A percentile compares a stretch with the other conserved stretches of the same genome.
phyloP scores from a whole-genome alignment of 2,113 vertebrate species.

The Panthera leo region DNA sequence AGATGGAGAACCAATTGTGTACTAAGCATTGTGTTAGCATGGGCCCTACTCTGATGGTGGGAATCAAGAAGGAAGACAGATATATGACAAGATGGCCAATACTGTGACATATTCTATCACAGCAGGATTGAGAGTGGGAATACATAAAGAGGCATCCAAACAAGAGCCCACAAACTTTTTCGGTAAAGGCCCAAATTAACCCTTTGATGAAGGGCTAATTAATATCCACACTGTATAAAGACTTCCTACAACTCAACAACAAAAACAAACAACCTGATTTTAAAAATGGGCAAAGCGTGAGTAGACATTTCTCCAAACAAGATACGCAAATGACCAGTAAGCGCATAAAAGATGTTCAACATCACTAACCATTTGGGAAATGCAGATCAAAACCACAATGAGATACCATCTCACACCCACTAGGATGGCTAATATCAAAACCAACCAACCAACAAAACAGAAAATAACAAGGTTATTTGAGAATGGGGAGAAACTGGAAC shows the following conservation, averaged over 20 bases:
- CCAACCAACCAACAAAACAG: not conserved
- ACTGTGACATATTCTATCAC: not conserved
- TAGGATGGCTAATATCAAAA: too few species aligned
- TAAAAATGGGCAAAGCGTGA: not conserved
- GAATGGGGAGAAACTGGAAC: not conserved
- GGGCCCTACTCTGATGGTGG: too few species aligned
- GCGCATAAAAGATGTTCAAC: not conserved
- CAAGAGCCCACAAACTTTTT: not conserved
- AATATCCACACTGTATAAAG: not conserved
- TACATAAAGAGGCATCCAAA: not conserved
- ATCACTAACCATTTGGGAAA: not conserved
- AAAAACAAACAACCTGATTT: not conserved
- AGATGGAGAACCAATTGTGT: not conserved
- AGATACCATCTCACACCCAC: not conserved
- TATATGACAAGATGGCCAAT: not conserved
- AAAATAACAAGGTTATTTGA: not conserved
- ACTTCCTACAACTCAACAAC: not conserved
- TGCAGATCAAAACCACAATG: not conserved
- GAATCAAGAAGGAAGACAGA: not conserved
- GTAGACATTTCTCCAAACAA: not conserved
- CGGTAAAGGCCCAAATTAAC: not conserved
- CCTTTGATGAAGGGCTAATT: not conserved
- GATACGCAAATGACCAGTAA: not conserved
- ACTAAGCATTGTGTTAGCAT: not conserved
- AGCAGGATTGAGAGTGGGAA: not conserved